Evolutionary conservation across 2,113 vertebrate species (phyloP), one percentile per base, ranked within the genome.

Genomic region (Corydoras maculifer): DNA sequence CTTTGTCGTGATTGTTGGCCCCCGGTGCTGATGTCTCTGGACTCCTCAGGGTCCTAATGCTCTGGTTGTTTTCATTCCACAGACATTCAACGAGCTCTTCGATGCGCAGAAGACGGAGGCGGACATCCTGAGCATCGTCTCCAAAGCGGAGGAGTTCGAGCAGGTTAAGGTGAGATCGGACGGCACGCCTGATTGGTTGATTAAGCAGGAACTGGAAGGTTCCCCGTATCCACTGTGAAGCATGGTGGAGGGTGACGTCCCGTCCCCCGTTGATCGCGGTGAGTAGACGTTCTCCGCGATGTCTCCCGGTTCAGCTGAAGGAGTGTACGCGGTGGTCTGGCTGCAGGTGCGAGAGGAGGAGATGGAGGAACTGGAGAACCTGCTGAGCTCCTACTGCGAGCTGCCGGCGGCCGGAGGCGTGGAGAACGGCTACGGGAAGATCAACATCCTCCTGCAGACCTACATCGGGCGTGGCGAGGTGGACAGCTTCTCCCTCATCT

Each of bases 81-180:
- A 99, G 97, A 98, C 96, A 2, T 99, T 99, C 89, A 98, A 98
- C 80, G 94, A 99, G 79, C 85, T 87, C 51, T 98, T 99, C 80
- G 92, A 90, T 86, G 92, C 95, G 62, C 96, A 98, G 83, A 93
- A 93, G 82, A 99, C 95, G 2, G 96, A 98, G 77, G 91, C 91
- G 0, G 94, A 98, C 78, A 93, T 98, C 82, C 85, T 99, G 83
- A 90, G 90, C 60, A 95, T 98, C 54, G 94, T 98, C 8, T 98
- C 95, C 63, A 98, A 97, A 87, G 95, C 97, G 8, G 97, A 98
- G 85, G 95, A 98, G 85, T 99, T 98, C 78, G 95, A 98, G 49
- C 97, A 99, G 83, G 92, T 99, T 35, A 98, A 98, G 94, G 97
- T 99, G 88, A 90, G 87, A 75, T 25, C 18, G 18, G 18, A 25